A percentile compares a stretch with the other conserved stretches of the same genome.
phyloP scores from a whole-genome alignment of 1,140 invertebrate species.

The Lerema accius region DNA sequence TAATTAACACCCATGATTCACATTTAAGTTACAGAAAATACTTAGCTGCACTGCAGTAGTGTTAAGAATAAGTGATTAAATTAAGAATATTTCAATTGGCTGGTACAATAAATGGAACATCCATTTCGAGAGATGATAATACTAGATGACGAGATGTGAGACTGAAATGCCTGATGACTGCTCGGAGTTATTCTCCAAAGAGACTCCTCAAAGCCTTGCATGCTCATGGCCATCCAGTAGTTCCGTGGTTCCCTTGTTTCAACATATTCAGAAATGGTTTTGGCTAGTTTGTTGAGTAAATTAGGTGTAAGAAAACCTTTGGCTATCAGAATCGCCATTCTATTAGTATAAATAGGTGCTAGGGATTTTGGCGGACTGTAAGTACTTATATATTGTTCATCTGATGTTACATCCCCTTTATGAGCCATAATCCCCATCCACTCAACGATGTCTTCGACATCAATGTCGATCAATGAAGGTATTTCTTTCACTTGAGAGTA shows the following conservation, averaged over 20 bases:
- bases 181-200: conserved; percentile 55
- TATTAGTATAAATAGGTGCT: conserved; percentile 48
- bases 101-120: conserved; percentile 52
- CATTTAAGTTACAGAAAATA: too few species aligned
- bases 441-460: conserved; percentile 65
- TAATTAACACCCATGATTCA: too few species aligned
- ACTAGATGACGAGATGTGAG: conserved; percentile 62
- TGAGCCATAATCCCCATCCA: conserved; percentile 71
- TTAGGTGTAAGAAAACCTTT: conserved; percentile 64
- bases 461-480: conserved; percentile 55
- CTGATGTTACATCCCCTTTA: conserved; percentile 46
- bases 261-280: conserved; percentile 51
- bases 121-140: conserved; percentile 57
- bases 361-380: conserved; percentile 61
- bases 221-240: conserved; percentile 66
- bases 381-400: conserved; percentile 60
- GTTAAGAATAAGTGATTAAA: too few species aligned
- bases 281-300: conserved; percentile 46
- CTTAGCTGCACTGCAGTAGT: too few species aligned
- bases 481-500: conserved; percentile 55
- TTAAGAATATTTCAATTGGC: conserved; percentile 72
- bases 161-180: conserved; percentile 57
- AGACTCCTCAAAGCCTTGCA: conserved; percentile 65
- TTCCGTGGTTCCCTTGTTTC: conserved; percentile 50
- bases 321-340: conserved; percentile 56